These are phyloP conservation scores for Esox lucius DNA, from an alignment of 2,797 vertebrate genomes.

Conservation along the genomic window DNA sequence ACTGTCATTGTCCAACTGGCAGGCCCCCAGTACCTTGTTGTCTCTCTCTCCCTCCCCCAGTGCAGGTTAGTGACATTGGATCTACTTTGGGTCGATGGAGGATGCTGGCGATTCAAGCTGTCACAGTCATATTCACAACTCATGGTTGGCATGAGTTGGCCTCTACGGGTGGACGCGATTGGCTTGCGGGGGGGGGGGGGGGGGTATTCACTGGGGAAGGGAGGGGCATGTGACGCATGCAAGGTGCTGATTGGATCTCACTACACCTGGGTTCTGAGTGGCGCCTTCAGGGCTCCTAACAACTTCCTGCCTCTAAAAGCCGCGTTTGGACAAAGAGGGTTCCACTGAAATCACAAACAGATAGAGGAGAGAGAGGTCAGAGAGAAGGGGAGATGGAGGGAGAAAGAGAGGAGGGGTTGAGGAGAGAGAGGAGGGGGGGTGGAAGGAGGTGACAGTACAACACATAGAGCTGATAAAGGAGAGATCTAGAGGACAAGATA, in stretches of 20 bases:
- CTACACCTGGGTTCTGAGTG: conserved; percentile 84
- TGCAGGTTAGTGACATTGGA: conserved; percentile 62
- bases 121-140: conserved; percentile 67
- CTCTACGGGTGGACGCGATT: conserved; percentile 51
- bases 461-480: conserved; percentile 46
- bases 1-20: background rate
- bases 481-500: conserved; percentile 53
- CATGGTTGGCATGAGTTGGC: conserved; percentile 74
- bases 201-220: conserved; percentile 24
- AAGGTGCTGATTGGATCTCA: conserved; percentile 83
- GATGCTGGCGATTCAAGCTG: conserved; percentile 61
- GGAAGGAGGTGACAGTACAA: conserved; percentile 36
- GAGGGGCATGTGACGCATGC: conserved; percentile 82
- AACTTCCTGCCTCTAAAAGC: conserved; percentile 87
- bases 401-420: conserved; percentile 44
- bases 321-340: conserved; percentile 87
- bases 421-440: conserved; percentile 20
- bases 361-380: conserved; percentile 66
- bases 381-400: conserved; percentile 20
- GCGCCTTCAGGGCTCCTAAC: conserved; percentile 91
- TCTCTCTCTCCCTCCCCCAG: background rate
- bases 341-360: conserved; percentile 98
- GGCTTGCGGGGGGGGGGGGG: conserved; percentile 28
- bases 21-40: background rate
- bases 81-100: conserved; percentile 70